Percentiles rank a stretch among this genome's conserved stretches.
phyloP scores from a whole-genome alignment of 2,113 vertebrate genomes.

The Lepus timidus region DNA sequence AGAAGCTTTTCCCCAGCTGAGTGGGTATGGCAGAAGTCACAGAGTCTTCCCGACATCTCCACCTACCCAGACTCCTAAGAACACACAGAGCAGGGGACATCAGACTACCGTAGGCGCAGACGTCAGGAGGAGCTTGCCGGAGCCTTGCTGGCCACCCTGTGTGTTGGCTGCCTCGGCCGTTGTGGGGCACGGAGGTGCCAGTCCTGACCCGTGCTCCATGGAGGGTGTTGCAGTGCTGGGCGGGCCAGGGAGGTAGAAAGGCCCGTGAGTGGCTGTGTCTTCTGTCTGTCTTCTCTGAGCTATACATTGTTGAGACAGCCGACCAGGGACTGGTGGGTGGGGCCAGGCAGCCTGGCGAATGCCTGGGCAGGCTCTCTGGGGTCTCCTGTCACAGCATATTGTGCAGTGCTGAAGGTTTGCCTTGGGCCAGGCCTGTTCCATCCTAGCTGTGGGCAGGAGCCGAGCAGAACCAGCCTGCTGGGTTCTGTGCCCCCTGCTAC shows the following conservation, averaged over 20 bases:
- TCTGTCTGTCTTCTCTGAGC: not conserved
- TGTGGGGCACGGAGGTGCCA: not conserved
- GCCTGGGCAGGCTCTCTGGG: not conserved
- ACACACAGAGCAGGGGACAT: no score
- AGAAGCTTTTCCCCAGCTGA: no score
- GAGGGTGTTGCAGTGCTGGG: not conserved
- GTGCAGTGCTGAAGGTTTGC: no score
- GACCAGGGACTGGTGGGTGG: accelerated
- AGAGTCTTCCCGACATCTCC: no score
- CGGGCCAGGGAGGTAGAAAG: not conserved
- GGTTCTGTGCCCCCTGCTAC: not conserved
- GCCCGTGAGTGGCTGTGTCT: not conserved
- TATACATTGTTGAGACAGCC: not conserved
- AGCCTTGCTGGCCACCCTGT: not conserved
- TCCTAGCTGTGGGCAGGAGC: not conserved
- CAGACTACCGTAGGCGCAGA: accelerated
- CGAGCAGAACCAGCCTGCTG: not conserved
- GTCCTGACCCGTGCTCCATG: no score
- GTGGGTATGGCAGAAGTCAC: no score
- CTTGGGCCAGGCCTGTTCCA: accelerated
- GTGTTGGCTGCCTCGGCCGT: not conserved
- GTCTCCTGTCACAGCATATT: accelerated
- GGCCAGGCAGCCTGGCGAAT: not conserved
- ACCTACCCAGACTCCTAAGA: no score
- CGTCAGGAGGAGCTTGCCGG: not conserved